Evolutionary conservation across 2,113 vertebrate species (phyloP).

Genomic region (Taxidea taxus): DNA sequence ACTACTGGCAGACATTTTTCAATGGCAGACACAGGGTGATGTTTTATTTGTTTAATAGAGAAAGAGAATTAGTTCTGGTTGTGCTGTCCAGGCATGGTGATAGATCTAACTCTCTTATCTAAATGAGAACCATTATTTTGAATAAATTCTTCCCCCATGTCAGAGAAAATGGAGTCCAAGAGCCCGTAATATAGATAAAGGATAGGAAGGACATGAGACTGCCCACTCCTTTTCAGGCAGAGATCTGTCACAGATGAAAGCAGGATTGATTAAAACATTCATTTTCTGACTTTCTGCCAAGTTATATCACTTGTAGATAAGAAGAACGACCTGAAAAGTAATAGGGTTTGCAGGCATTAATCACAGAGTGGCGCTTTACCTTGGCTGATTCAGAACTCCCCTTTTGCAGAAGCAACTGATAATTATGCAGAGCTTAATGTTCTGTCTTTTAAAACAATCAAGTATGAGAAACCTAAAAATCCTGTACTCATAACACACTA

Average conservation of each 20-base stretch:
- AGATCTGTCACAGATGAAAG: conserved; percentile 28
- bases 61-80: conserved; percentile 17
- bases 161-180: conserved; percentile 20
- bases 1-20: not conserved
- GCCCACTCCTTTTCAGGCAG: not conserved
- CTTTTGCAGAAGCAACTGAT: not conserved
- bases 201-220: not conserved
- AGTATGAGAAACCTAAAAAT: not conserved
- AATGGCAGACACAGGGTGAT: not conserved
- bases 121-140: conserved; percentile 59
- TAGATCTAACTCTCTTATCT: conserved; percentile 31
- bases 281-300: conserved; percentile 30
- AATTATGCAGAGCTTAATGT: not conserved
- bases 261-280: conserved; percentile 10
- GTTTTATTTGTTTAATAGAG: conserved; percentile 61
- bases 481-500: not conserved
- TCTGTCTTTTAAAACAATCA: not conserved
- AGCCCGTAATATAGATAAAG: not conserved
- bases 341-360: not conserved
- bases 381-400: not conserved
- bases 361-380: accelerated
- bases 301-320: conserved; percentile 7
- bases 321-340: not conserved
- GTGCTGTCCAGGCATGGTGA: not conserved
- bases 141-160: not conserved